phyloP scores from a whole-genome alignment of 1,140 invertebrate genomes.

The Tetraneura akinire region DNA sequence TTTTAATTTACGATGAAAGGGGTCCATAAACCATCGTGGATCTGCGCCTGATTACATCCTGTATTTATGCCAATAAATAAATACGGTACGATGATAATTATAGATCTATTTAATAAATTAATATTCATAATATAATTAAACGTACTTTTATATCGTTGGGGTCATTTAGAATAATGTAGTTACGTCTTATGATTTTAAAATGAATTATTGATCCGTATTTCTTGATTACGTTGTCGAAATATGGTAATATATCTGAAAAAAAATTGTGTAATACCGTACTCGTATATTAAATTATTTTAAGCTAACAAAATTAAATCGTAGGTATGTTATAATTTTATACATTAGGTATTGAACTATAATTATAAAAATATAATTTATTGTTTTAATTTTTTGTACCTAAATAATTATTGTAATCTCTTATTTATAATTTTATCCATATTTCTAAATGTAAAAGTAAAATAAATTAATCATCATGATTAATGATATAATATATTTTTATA shows the following conservation, averaged over 20 bases:
- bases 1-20: neutral
- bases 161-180: conserved; percentile 16
- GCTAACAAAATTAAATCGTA: neutral
- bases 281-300: neutral
- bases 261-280: neutral
- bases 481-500: neutral
- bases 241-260: conserved; percentile 24
- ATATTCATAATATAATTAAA: neutral
- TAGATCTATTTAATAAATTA: neutral
- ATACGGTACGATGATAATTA: too few relatives aligned
- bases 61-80: too few relatives aligned
- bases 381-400: too few relatives aligned
- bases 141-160: conserved; percentile 12
- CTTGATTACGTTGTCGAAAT: neutral
- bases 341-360: neutral
- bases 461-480: neutral
- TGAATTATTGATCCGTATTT: neutral
- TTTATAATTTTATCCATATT: neutral
- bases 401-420: too few relatives aligned
- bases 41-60: too few relatives aligned
- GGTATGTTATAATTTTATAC: neutral
- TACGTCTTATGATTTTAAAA: neutral
- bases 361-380: neutral
- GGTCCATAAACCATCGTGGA: neutral
- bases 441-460: neutral